Evolutionary conservation across 1,140 invertebrate genomes (phyloP).

Genomic region (Listronotus oregonensis): DNA sequence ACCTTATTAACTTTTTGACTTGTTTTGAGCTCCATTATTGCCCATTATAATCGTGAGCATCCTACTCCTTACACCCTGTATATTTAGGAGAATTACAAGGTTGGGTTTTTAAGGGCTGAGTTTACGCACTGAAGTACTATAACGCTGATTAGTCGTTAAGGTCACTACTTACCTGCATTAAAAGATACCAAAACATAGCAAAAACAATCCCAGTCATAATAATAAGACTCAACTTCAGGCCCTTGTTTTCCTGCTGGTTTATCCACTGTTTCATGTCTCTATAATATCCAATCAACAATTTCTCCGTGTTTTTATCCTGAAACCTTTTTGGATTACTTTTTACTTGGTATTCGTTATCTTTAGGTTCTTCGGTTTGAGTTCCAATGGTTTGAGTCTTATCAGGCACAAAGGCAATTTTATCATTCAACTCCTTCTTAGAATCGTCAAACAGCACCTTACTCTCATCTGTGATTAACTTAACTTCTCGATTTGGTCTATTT

Average conservation of each 20-base stretch:
- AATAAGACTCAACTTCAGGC: slow-evolving; percentile 68
- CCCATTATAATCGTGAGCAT: too few relatives aligned
- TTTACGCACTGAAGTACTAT: too few relatives aligned
- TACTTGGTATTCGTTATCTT: not conserved
- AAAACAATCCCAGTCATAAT: slow-evolving; percentile 69
- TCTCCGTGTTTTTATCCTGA: slow-evolving; percentile 27
- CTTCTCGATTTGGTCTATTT: slow-evolving; percentile 17
- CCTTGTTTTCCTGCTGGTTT: slow-evolving; percentile 71
- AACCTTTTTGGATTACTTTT: slow-evolving; percentile 14
- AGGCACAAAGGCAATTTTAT: too few relatives aligned
- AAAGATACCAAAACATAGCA: slow-evolving; percentile 73
- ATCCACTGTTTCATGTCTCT: slow-evolving; percentile 61
- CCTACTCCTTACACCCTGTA: too few relatives aligned
- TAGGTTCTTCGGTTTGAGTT: slow-evolving; percentile 36
- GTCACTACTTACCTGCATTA: slow-evolving; percentile 53
- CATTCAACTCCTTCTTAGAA: not conserved
- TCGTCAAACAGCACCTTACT: slow-evolving; percentile 14
- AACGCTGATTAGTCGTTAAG: too few relatives aligned
- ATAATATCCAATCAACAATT: slow-evolving; percentile 23
- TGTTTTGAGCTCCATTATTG: too few relatives aligned
- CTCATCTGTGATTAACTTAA: slow-evolving; percentile 31
- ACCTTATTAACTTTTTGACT: too few relatives aligned
- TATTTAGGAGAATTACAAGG: too few relatives aligned
- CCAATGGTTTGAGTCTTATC: slow-evolving; percentile 6
- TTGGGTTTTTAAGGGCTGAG: too few relatives aligned